Evolutionary conservation across 2,113 vertebrate genomes (phyloP).

Genomic region (Aleadryas rufinucha): DNA sequence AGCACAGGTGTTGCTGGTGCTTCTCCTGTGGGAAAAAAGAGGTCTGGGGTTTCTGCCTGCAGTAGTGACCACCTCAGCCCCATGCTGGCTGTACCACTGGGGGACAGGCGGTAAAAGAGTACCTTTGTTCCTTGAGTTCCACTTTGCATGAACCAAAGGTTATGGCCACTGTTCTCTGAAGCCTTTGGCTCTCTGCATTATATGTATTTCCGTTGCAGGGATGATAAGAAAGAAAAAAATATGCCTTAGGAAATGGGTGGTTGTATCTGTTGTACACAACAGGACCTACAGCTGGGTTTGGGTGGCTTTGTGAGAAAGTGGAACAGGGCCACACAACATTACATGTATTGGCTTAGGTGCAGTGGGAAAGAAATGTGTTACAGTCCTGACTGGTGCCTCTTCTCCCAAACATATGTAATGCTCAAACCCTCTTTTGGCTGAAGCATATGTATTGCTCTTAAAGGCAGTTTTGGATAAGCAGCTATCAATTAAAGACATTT

Average conservation of each 20-base stretch:
- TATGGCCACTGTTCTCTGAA: not conserved
- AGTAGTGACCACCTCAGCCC: not conserved
- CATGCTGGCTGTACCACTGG: not conserved
- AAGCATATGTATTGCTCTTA: not conserved
- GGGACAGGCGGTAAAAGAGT: not conserved
- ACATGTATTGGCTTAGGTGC: not conserved
- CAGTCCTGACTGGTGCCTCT: not conserved
- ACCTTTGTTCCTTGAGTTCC: not conserved
- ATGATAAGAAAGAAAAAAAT: not conserved
- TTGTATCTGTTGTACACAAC: not conserved
- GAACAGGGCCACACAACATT: not conserved
- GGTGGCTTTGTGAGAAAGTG: not conserved
- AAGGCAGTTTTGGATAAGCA: conserved; percentile 13
- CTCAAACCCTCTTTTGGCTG: not conserved
- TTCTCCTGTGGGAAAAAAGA: not conserved
- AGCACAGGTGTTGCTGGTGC: not conserved
- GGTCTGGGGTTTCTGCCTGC: not conserved
- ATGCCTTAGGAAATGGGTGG: not conserved
- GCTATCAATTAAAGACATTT: not conserved
- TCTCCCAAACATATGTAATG: not conserved
- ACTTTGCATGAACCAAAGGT: not conserved
- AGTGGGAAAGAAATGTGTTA: not conserved
- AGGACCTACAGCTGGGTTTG: not conserved
- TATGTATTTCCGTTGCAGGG: not conserved
- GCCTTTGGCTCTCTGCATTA: not conserved